Base-by-base conservation (phyloP, 2,113 vertebrate genomes). In the Abramis brama region DNA sequence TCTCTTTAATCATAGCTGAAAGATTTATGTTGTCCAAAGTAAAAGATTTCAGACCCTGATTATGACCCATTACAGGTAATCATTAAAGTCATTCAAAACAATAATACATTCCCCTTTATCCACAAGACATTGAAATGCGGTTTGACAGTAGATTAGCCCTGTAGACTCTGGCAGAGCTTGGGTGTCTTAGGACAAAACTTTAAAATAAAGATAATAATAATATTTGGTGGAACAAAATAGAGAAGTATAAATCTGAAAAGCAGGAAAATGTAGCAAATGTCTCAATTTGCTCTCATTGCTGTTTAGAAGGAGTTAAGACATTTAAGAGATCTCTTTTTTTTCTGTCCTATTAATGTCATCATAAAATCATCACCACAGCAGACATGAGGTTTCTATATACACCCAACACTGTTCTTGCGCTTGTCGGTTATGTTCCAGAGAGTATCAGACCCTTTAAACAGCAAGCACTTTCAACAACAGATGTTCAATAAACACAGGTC, bases 401-500 rank as follows among this genome's bases (percentile, higher is more conserved):
- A 23, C 36, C 21, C 70, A 43, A 73, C 4, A 23, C 33, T 23
- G 19, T 11, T 39, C 68, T 23, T 39, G 10, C 8, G 33, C 33
- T 39, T 39, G 33, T 21, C 33, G 10, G 33, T 11, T 39, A 19
- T 70, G 68, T 71, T 39, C 9, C 2, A 39, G 19, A 23, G 30
- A 9, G 68, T 23, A 11, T 71, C 17, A 5, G 17, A 27, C 74
- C 4, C 0, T 76, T 77, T 70, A 70, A 70, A 55, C 30, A 39
- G 52, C 17, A n/a, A 39, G 8, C 1, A 7, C 11, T 19, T n/a
- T 84, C 70, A 55, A 47, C 7, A 50, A 25, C 82, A 85, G 64
- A 83, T 81, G 74, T 64, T 76, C n/a, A 43, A 81, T 90, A 85
- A 79, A 83, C 21, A 45, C 59, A 45, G 64, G n/a, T 73, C 36